Evolutionary conservation across 2,113 vertebrate genomes (phyloP).

Genomic region (Phylloscopus whistleri): DNA sequence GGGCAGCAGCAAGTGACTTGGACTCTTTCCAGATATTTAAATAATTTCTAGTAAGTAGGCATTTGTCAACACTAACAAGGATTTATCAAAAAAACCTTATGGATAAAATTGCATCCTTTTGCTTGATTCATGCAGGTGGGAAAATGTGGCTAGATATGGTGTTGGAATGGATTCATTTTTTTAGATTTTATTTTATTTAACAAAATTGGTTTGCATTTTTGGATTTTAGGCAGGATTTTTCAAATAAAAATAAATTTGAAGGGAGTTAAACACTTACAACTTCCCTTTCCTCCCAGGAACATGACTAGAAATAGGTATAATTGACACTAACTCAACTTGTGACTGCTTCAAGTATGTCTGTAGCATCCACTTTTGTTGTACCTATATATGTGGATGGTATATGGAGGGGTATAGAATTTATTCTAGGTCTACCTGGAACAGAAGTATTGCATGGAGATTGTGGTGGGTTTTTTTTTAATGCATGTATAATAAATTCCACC

Average conservation of each 20-base stretch:
- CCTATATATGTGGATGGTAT: neutral
- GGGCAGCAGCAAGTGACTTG: neutral
- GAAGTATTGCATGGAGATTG: neutral
- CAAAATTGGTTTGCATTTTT: neutral
- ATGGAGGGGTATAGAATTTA: neutral
- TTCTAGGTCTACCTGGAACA: neutral
- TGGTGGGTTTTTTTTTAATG: neutral
- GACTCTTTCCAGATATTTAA: neutral
- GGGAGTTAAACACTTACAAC: neutral
- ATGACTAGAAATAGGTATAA: neutral
- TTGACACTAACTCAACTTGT: neutral
- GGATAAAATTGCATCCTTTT: neutral
- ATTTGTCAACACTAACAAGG: neutral
- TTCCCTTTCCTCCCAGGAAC: neutral
- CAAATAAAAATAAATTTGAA: neutral
- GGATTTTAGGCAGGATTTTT: neutral
- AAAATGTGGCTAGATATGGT: neutral
- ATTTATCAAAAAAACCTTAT: neutral
- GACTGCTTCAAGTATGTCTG: neutral
- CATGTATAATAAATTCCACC: slow-evolving; percentile 57
- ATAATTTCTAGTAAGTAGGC: neutral
- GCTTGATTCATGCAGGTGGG: neutral
- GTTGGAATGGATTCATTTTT: neutral
- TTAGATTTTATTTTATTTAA: neutral
- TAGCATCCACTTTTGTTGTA: neutral